Conservation (phyloP, 2,888 invertebrate species). For the Sinelater perroti region DNA sequence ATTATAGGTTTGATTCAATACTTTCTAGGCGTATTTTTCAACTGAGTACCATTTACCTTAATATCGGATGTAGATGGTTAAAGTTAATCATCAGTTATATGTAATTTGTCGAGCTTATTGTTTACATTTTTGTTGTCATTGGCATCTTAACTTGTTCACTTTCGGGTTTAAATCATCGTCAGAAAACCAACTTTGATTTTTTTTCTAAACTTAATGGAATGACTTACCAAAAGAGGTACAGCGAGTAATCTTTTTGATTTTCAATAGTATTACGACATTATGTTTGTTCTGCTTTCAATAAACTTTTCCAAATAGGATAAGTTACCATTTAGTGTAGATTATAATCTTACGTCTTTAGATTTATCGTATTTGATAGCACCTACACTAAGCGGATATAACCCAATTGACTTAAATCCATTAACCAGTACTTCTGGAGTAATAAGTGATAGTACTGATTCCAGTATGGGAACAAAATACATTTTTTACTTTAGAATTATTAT, state of each 20-base stretch:
- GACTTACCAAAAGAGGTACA: too few relatives aligned
- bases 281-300: conserved; percentile 2
- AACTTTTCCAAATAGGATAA: neutral
- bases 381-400: neutral
- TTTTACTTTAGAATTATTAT: neutral
- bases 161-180: neutral
- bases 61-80: neutral
- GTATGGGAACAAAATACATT: conserved; percentile 1
- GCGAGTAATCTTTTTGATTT: neutral
- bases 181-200: neutral
- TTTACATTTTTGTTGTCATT: neutral
- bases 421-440: conserved; percentile 5
- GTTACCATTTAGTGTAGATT: neutral
- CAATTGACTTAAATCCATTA: conserved; percentile 4
- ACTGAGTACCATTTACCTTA: neutral
- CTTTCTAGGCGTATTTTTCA: too few relatives aligned
- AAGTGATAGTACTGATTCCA: conserved; percentile 5
- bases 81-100: too few relatives aligned
- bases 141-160: neutral
- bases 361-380: conserved; percentile 10
- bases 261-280: conserved; percentile 1
- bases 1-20: too few relatives aligned
- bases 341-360: neutral
- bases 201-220: too few relatives aligned
- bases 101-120: neutral